phyloP scores from a whole-genome alignment of 2,888 invertebrate genomes.

The Ophion slaviceki region DNA sequence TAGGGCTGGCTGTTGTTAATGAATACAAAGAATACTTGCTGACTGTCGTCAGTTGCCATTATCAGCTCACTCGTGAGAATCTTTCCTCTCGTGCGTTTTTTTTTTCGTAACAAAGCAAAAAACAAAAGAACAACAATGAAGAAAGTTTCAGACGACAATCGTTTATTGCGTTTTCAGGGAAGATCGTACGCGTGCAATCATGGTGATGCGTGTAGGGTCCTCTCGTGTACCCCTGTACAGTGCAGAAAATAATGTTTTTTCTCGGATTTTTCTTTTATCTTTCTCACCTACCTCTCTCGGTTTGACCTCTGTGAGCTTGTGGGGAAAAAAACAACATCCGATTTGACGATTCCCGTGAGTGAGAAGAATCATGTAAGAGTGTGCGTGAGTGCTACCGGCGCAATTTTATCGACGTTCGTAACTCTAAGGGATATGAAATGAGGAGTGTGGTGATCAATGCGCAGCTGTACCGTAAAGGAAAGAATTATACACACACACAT shows the following conservation, averaged over 20 bases:
- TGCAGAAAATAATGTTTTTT: constrained; percentile 27
- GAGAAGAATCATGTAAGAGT: constrained; percentile 21
- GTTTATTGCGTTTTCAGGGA: constrained; percentile 33
- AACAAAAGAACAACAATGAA: constrained; percentile 11
- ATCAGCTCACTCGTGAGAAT: constrained; percentile 19
- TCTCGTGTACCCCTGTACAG: constrained; percentile 7
- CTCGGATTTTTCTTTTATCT: constrained; percentile 3
- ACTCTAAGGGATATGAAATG: constrained; percentile 28
- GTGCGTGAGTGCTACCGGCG: constrained; percentile 2
- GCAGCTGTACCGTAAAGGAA: constrained; percentile 63
- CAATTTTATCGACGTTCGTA: constrained; percentile 62
- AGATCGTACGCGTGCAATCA: constrained; percentile 5
- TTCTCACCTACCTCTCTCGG: not conserved
- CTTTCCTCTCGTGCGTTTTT: not conserved
- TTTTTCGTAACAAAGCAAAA: constrained; percentile 10
- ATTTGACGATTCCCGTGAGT: constrained; percentile 21
- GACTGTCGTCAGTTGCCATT: constrained; percentile 21
- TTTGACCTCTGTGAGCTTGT: not conserved
- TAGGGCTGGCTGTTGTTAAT: constrained; percentile 33
- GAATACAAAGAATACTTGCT: not conserved
- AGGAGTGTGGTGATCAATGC: constrained; percentile 42
- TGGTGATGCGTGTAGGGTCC: constrained; percentile 20
- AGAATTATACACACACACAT: constrained; percentile 11
- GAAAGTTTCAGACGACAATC: constrained; percentile 42
- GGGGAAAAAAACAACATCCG: not conserved